Conservation (phyloP, 2,113 vertebrate genomes). For the Forbesichthys agassizii region DNA sequence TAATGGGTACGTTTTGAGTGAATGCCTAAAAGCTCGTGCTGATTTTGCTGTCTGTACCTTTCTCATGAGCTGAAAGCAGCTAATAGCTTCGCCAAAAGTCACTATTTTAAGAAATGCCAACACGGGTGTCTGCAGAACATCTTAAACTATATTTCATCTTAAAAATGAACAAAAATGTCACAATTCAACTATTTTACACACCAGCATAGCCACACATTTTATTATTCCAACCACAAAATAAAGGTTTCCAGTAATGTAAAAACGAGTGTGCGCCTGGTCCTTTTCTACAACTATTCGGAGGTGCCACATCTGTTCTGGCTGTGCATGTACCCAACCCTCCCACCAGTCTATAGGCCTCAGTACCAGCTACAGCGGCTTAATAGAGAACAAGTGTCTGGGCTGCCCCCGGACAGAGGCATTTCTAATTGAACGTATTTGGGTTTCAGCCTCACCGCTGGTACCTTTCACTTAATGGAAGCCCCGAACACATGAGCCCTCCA, state of each 20-base stretch:
- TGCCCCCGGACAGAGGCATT: constrained; percentile 62
- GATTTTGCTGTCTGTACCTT: too few species aligned
- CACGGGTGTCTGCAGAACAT: too few species aligned
- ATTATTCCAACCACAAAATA: too few species aligned
- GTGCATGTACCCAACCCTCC: background rate
- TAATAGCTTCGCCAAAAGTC: too few species aligned
- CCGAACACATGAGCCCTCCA: constrained; percentile 51
- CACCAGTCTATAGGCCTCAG: constrained; percentile 8
- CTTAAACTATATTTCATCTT: too few species aligned
- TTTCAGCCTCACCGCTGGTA: constrained; percentile 58
- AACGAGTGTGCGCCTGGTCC: background rate
- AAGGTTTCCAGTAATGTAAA: background rate
- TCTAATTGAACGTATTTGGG: constrained; percentile 64
- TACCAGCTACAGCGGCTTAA: constrained; percentile 33
- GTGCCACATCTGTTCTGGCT: background rate
- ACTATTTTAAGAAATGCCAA: too few species aligned
- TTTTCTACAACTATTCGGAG: background rate
- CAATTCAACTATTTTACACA: too few species aligned
- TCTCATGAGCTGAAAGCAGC: too few species aligned
- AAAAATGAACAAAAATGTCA: too few species aligned
- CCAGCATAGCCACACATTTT: too few species aligned
- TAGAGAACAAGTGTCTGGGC: constrained; percentile 53
- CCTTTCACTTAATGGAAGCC: constrained; percentile 65
- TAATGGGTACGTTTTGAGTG: too few species aligned
- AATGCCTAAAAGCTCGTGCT: too few species aligned